phyloP scores from a whole-genome alignment of 2,113 vertebrate species.

The Antigone vipio region DNA sequence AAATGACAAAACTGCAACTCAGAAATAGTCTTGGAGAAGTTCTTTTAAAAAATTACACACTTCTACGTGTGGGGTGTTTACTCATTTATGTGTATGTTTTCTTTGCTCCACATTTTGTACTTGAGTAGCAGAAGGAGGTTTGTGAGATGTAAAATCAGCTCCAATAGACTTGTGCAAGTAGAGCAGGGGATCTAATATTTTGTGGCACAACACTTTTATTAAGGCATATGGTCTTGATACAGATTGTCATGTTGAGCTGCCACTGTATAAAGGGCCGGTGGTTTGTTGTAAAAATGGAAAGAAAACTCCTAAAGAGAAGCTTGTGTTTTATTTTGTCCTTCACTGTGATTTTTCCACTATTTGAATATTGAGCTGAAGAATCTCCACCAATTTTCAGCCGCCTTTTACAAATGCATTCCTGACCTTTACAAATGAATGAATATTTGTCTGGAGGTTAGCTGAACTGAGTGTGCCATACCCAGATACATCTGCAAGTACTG shows the following conservation, averaged over 20 bases:
- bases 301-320: not conserved
- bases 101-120: not conserved
- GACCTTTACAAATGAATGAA: not conserved
- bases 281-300: not conserved
- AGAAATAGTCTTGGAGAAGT: not conserved
- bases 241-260: not conserved
- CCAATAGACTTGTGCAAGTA: not conserved
- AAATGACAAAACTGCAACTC: not conserved
- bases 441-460: constrained; percentile 1
- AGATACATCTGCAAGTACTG: constrained; percentile 2
- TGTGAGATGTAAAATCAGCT: not conserved
- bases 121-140: not conserved
- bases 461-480: not conserved
- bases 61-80: not conserved
- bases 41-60: not conserved
- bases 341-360: not conserved
- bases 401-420: not conserved
- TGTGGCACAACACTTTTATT: not conserved
- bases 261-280: not conserved
- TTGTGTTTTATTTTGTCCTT: not conserved
- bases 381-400: not conserved
- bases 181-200: not conserved
- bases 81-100: fast-evolving
- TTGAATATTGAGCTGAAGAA: not conserved
- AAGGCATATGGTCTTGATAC: fast-evolving